These are phyloP conservation scores for Catostylus mosaicus DNA, from an alignment of 30 jellyfish, hydroid and myxozoan species.

Conservation along the genomic window DNA sequence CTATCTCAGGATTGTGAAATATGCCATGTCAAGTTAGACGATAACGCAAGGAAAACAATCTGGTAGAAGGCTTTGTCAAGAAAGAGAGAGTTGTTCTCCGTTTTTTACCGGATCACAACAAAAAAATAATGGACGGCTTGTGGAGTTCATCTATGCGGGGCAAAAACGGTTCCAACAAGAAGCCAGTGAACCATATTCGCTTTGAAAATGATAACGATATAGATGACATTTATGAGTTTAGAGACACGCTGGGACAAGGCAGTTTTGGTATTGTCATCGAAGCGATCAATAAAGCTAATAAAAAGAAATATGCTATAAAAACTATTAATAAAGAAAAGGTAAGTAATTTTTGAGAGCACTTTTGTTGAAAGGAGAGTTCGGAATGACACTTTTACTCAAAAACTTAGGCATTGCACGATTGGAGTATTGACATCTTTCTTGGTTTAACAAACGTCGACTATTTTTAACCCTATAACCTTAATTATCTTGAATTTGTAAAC, in stretches of 20 bases:
- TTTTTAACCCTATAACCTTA: no score
- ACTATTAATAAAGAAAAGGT: conserved; percentile 89
- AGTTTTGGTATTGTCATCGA: conserved; percentile 88
- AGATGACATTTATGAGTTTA: conserved; percentile 57
- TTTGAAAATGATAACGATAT: conserved; percentile 77
- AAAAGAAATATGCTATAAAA: conserved; percentile 76
- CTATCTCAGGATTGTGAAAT: not conserved
- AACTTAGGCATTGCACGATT: no score
- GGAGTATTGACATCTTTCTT: no score
- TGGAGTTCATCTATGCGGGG: conserved; percentile 23
- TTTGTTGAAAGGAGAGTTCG: no score
- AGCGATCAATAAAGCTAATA: conserved; percentile 45
- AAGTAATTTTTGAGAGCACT: not conserved
- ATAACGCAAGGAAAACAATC: not conserved
- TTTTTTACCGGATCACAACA: not conserved
- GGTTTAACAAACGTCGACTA: no score
- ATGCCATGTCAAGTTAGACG: not conserved
- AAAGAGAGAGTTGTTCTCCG: no score
- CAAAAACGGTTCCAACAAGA: conserved; percentile 14
- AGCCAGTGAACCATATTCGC: conserved; percentile 72
- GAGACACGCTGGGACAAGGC: conserved; percentile 84
- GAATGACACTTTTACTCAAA: no score
- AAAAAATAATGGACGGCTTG: not conserved
- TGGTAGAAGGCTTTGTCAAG: no score
- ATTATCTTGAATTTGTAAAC: no score